Evolutionary conservation across 2,888 invertebrate species (phyloP).

Genomic region (Cryptocephalus moraei): DNA sequence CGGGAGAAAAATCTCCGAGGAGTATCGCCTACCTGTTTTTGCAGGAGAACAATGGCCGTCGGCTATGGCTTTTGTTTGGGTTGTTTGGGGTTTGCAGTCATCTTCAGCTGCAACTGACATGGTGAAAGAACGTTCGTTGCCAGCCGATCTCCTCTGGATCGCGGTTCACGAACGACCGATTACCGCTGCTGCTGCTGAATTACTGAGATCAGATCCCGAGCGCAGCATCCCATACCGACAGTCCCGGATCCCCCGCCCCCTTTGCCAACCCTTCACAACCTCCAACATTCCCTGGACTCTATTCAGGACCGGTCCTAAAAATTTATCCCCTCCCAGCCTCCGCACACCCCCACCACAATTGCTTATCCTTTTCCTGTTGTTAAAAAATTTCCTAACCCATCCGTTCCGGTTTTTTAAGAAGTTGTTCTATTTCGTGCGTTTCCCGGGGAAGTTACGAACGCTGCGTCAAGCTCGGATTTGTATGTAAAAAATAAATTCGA

Average conservation of each 20-base stretch:
- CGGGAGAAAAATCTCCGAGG: conserved; percentile 7
- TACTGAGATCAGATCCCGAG: conserved; percentile 34
- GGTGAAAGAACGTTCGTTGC: conserved; percentile 19
- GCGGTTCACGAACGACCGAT: conserved; percentile 22
- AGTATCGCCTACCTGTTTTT: conserved; percentile 28
- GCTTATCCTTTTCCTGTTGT: background rate
- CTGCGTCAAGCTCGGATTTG: too few relatives aligned
- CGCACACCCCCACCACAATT: background rate
- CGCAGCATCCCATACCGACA: conserved; percentile 39
- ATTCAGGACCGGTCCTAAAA: conserved; percentile 14
- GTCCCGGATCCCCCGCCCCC: conserved; percentile 21
- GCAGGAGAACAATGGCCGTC: conserved; percentile 38
- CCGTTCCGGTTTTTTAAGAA: too few relatives aligned
- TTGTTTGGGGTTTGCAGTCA: conserved; percentile 30
- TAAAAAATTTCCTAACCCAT: too few relatives aligned
- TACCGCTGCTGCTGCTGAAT: conserved; percentile 26
- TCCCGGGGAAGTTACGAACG: too few relatives aligned
- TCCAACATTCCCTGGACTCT: conserved; percentile 19
- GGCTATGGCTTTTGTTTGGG: conserved; percentile 30
- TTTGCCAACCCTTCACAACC: conserved; percentile 19
- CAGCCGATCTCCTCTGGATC: conserved; percentile 30
- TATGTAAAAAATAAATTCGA: too few relatives aligned
- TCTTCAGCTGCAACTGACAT: conserved; percentile 35
- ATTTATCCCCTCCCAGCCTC: background rate
- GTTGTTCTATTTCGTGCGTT: too few relatives aligned